A percentile compares a stretch with the other conserved stretches of the same genome.
Conservation (phyloP, 2,113 vertebrate genomes). For the Ammospiza caudacuta region DNA sequence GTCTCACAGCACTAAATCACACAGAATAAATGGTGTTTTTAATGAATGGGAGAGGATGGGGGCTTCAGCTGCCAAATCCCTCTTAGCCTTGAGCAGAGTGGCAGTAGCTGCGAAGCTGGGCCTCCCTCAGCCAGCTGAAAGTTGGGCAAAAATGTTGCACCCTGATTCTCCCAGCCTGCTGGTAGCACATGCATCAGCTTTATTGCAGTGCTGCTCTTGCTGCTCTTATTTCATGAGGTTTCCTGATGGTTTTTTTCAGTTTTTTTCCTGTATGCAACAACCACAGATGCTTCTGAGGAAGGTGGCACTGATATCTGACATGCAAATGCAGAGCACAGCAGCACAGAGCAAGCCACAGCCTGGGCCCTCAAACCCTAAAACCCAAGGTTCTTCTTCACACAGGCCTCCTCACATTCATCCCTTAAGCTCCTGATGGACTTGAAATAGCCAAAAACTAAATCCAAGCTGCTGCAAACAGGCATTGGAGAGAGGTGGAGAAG, state of each 20-base stretch:
- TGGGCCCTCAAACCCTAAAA: background rate
- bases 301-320: fast-evolving
- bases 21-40: slow-evolving; percentile 9
- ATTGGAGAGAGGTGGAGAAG: background rate
- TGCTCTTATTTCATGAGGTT: background rate
- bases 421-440: background rate
- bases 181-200: background rate
- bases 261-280: background rate
- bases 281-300: background rate
- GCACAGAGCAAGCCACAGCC: background rate
- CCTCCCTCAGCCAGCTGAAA: background rate
- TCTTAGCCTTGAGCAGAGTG: background rate
- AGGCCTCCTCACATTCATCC: background rate
- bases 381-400: background rate
- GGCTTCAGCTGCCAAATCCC: slow-evolving; percentile 36
- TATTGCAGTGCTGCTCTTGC: background rate
- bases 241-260: background rate
- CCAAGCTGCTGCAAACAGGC: background rate
- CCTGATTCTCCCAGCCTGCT: background rate
- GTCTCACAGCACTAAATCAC: slow-evolving; percentile 52
- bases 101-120: background rate
- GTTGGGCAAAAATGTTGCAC: background rate
- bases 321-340: background rate
- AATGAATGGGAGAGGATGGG: slow-evolving; percentile 31
- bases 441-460: background rate